These are phyloP conservation scores for Gobionotothen gibberifrons DNA, from an alignment of 2,797 vertebrate genomes.

Conservation along the genomic window DNA sequence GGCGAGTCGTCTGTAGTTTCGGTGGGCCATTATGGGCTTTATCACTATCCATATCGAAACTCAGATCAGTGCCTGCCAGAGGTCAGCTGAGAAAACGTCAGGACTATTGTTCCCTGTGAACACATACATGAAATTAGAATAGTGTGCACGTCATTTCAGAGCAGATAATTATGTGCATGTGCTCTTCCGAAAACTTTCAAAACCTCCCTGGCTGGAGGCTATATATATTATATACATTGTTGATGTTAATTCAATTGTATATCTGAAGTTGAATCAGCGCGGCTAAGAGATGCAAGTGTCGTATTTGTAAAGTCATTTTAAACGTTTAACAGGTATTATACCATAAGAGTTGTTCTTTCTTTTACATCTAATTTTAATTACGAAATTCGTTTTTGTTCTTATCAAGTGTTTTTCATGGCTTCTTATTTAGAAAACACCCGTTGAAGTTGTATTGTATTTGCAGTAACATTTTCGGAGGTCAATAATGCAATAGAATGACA, in stretches of 20 bases:
- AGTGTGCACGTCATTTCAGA: background rate
- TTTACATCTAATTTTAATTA: background rate
- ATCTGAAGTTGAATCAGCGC: background rate
- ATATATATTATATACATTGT: background rate
- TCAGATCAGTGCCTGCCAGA: background rate
- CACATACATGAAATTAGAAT: background rate
- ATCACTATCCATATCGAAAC: constrained; percentile 27
- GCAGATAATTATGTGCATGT: background rate
- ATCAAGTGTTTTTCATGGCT: background rate
- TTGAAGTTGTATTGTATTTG: background rate
- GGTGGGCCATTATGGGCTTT: background rate
- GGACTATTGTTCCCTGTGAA: background rate
- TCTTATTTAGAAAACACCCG: background rate
- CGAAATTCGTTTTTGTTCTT: background rate
- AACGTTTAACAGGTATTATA: background rate
- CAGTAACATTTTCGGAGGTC: background rate
- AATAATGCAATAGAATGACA: background rate
- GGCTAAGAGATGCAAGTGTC: background rate
- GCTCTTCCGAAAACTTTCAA: background rate
- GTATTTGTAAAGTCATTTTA: background rate
- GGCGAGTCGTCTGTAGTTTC: background rate
- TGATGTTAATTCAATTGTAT: background rate
- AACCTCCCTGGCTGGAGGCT: too few relatives aligned
- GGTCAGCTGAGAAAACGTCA: background rate
- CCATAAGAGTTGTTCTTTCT: background rate